Conservation (phyloP, 2,888 invertebrate genomes). For the Agrochola litura region DNA sequence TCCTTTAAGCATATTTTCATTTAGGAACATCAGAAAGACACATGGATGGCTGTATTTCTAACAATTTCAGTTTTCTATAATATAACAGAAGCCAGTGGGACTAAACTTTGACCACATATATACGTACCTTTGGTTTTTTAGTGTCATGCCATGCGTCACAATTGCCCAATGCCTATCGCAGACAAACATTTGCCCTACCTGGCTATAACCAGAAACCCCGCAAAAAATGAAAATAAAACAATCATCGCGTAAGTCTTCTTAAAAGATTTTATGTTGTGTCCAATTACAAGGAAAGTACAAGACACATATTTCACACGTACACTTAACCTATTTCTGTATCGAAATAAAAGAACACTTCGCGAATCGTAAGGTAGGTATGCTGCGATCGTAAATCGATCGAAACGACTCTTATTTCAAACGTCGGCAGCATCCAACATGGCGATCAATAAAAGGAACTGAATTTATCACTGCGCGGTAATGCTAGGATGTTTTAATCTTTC, state of each 20-base stretch:
- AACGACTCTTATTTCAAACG: conserved; percentile 70
- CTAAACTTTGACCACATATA: background rate
- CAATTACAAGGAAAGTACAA: conserved; percentile 40
- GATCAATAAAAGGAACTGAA: conserved; percentile 70
- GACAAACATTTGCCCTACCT: background rate
- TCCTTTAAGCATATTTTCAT: background rate
- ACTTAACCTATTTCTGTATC: conserved; percentile 58
- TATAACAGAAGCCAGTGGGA: background rate
- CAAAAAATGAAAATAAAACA: background rate
- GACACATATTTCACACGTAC: conserved; percentile 41
- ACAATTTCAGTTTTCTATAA: background rate
- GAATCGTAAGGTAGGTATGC: conserved; percentile 57
- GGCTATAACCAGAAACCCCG: no score
- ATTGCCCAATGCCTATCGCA: background rate
- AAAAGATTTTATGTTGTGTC: conserved; percentile 39
- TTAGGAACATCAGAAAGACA: background rate
- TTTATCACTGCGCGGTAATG: conserved; percentile 70
- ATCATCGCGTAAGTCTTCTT: conserved; percentile 9
- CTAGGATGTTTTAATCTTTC: conserved; percentile 74
- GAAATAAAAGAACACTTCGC: conserved; percentile 51
- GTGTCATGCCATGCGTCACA: background rate
- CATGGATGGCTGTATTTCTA: background rate
- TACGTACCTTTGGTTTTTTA: no score
- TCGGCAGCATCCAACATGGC: conserved; percentile 69
- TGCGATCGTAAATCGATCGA: conserved; percentile 65